Conservation (phyloP, 2,797 vertebrate species). For the Siniperca scherzeri region DNA sequence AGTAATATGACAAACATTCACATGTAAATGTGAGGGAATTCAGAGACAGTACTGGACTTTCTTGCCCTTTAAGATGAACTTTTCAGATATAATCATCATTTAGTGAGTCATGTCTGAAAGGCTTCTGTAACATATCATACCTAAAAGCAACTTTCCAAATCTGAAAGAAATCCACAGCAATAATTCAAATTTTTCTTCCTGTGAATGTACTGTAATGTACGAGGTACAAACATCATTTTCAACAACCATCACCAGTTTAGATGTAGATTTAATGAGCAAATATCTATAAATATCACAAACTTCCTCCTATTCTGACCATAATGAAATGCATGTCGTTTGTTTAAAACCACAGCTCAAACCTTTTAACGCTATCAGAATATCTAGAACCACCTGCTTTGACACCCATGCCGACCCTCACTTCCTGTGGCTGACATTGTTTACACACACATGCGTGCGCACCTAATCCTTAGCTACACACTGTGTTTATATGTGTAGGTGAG, state of each 20-base stretch:
- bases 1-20: background rate
- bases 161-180: background rate
- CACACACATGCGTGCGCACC: background rate
- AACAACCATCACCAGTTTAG: background rate
- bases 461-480: slow-evolving; percentile 8
- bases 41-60: slow-evolving; percentile 54
- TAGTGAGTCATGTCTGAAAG: slow-evolving; percentile 60
- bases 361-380: slow-evolving; percentile 10
- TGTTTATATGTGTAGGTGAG: slow-evolving; percentile 1
- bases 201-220: background rate
- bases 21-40: slow-evolving; percentile 9
- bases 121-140: background rate
- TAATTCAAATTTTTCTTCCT: background rate
- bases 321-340: slow-evolving; percentile 44
- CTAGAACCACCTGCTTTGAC: slow-evolving; percentile 41
- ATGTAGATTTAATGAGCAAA: background rate
- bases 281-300: slow-evolving; percentile 29
- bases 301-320: slow-evolving; percentile 34
- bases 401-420: slow-evolving; percentile 70
- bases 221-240: background rate
- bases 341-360: slow-evolving; percentile 60
- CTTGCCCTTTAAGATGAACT: slow-evolving; percentile 61
- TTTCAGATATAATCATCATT: slow-evolving; percentile 19
- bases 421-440: slow-evolving; percentile 62
- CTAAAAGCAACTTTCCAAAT: background rate